phyloP scores from a whole-genome alignment of 2,797 vertebrate species.

The Coregonus ussuriensis region DNA sequence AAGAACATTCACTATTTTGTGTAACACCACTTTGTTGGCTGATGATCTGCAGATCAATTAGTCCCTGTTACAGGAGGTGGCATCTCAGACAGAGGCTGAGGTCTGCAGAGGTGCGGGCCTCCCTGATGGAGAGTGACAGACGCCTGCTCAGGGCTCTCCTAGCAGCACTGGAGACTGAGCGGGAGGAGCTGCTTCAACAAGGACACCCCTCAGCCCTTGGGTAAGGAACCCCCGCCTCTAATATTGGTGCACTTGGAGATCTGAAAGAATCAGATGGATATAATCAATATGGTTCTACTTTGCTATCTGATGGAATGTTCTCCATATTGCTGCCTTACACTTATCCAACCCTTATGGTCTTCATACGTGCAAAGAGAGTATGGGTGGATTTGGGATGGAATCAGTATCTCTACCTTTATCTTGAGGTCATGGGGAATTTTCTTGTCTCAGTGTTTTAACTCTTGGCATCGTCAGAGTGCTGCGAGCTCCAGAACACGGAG shows the following conservation, averaged over 20 bases:
- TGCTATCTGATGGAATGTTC: too few relatives aligned
- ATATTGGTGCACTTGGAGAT: too few relatives aligned
- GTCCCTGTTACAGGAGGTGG: neutral
- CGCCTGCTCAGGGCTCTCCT: neutral
- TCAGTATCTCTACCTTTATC: neutral
- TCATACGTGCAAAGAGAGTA: too few relatives aligned
- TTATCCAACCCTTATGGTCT: too few relatives aligned
- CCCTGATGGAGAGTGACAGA: neutral
- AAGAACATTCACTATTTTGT: neutral
- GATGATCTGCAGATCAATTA: neutral
- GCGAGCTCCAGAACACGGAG: neutral
- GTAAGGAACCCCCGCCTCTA: too few relatives aligned
- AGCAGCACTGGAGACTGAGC: neutral
- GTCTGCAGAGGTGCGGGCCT: neutral
- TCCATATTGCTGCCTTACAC: too few relatives aligned
- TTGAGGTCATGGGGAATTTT: neutral
- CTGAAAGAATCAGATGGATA: too few relatives aligned
- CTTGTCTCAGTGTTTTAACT: neutral
- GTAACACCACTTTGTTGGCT: neutral
- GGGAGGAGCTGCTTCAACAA: neutral
- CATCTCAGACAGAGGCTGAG: neutral
- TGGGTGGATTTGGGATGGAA: neutral
- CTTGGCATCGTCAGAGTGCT: neutral
- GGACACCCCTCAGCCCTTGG: neutral
- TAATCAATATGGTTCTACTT: too few relatives aligned